Base-by-base conservation (phyloP, 2,113 vertebrate species). In the Oceanites oceanicus region DNA sequence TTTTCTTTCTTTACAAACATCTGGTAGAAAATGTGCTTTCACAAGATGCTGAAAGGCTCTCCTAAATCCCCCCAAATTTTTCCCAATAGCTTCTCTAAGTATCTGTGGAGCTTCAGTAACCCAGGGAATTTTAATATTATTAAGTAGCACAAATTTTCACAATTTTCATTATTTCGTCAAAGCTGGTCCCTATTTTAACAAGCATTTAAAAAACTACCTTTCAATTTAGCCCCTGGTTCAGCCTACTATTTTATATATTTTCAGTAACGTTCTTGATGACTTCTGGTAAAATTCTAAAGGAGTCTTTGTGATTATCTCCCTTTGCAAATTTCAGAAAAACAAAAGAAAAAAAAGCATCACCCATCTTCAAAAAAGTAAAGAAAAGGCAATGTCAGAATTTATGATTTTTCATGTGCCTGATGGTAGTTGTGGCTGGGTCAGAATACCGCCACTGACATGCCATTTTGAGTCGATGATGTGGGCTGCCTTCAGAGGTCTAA, bases 1-100 rank as follows among this genome's bases (percentile, higher is more conserved):
- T 38, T 12, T 9, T 6, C 67, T 96, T 88, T 91, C 83, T 96
- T 94, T 90, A 84, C 52, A 96, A 96, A 97, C 89, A 96, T 95
- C 96, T 97, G 96, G 95, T 92, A 92, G 88, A 96, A 96, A 96
- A 96, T 93, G 40, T 80, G 59, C 94, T 94, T 96, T 95, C 92
- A 96, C 23, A 92, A 81, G 76, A 95, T 78, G 68, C 88, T 96
- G 95, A 96, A 96, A 96, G 68, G 82, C 75, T 88, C 42, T 91
- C 92, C 92, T 95, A 92, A 89, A 71, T 68, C 70, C 61, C 94
- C 11, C 88, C 30, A 79, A 89, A 40, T 89, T 95, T 86, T 92
- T 85, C 20, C n/a, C 90, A 95, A 90, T 80, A 89, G 68, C 68
- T 86, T 68, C 65, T 81, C 38, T 80, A 34, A 90, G 53, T 29